These are phyloP conservation scores for Sapayoa aenigma DNA, from an alignment of 2,113 vertebrate genomes.

Conservation along the genomic window DNA sequence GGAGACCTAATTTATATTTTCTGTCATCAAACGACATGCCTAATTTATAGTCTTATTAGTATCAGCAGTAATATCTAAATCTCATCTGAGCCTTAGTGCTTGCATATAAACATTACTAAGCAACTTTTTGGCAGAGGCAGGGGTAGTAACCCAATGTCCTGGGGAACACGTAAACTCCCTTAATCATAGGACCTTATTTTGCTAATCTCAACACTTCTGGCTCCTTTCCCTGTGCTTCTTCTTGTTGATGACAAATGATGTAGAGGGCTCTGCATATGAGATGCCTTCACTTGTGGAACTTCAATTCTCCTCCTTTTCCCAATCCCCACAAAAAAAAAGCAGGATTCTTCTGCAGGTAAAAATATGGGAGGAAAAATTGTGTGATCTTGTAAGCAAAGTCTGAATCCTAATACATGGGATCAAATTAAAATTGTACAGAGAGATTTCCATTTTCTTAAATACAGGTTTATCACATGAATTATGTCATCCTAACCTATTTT, in stretches of 20 bases:
- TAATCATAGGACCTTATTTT: not conserved
- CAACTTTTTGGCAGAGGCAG: not conserved
- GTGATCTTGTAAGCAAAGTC: not conserved
- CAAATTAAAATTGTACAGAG: not conserved
- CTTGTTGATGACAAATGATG: not conserved
- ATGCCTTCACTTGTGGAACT: not conserved
- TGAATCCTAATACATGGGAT: not conserved
- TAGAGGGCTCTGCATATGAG: not conserved
- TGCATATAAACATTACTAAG: not conserved
- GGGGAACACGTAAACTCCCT: not conserved
- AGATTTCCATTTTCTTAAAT: not conserved
- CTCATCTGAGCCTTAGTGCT: not conserved
- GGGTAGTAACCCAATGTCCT: not conserved
- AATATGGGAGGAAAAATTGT: not conserved
- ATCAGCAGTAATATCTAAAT: not conserved
- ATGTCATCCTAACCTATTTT: not conserved
- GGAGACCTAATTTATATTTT: not conserved
- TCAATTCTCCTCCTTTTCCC: not conserved
- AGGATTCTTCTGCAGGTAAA: not conserved
- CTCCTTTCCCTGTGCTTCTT: not conserved
- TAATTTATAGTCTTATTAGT: not conserved
- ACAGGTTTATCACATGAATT: not conserved
- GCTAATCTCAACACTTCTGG: not conserved
- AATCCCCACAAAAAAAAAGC: not conserved
- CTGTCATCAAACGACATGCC: not conserved